phyloP scores from a whole-genome alignment of 1,140 invertebrate species.

The Zaprionus nigranus region DNA sequence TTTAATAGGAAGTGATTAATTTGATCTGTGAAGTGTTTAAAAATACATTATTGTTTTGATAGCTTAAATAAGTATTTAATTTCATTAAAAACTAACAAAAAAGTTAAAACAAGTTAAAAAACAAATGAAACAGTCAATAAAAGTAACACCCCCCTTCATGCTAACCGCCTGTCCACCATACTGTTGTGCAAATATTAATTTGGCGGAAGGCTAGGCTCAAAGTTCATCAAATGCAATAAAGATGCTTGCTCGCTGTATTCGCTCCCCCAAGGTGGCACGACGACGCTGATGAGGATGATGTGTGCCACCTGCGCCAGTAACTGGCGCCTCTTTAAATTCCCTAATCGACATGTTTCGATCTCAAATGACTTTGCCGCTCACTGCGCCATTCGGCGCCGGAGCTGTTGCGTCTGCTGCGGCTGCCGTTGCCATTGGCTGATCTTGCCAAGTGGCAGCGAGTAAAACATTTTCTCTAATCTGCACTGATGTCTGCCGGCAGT shows the following conservation, averaged over 20 bases:
- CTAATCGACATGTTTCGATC: slow-evolving; percentile 84
- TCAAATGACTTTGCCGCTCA: slow-evolving; percentile 72
- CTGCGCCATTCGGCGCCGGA: slow-evolving; percentile 18
- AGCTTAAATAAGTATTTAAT: neutral
- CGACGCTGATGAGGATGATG: slow-evolving; percentile 43
- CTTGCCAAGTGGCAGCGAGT: slow-evolving; percentile 59
- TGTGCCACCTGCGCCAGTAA: slow-evolving; percentile 75
- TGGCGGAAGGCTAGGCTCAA: slow-evolving; percentile 65
- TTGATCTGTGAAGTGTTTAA: neutral
- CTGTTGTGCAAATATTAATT: slow-evolving; percentile 66
- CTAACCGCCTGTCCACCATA: neutral
- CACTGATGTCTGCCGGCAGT: slow-evolving; percentile 62
- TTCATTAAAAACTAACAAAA: too few relatives aligned
- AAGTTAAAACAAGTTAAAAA: too few relatives aligned
- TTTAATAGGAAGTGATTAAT: neutral
- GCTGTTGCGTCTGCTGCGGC: slow-evolving; percentile 1
- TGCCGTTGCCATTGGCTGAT: slow-evolving; percentile 30
- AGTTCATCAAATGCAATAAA: slow-evolving; percentile 84
- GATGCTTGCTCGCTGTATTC: slow-evolving; percentile 76
- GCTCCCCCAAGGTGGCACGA: slow-evolving; percentile 64
- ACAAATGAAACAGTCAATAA: neutral
- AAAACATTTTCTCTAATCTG: slow-evolving; percentile 83
- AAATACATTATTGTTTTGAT: neutral
- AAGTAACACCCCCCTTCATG: neutral
- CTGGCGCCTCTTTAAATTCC: slow-evolving; percentile 83